Base-by-base conservation (phyloP, 2,797 vertebrate genomes). In the Acipenser oxyrinchus region DNA sequence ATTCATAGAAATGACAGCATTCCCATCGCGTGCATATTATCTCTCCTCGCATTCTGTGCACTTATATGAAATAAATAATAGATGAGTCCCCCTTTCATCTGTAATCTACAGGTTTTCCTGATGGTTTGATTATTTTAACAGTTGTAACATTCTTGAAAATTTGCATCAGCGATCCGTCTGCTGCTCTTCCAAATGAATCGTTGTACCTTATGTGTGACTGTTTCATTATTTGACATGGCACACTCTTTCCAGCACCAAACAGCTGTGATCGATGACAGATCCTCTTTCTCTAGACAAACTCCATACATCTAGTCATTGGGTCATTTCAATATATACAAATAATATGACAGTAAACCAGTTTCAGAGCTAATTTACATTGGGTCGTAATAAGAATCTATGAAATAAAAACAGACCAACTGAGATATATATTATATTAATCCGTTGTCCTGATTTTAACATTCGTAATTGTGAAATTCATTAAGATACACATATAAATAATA, bases 31-130 rank as follows among this genome's bases (percentile, higher is more conserved):
- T 37, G 37, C 5, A 37, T 37, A 37, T 37, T 37, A 37, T 37
- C 37, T 37, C 37, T 37, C 37, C 37, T 37, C 37, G 37, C 37
- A 37, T 37, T 4, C 3, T 37, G 37, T 37, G 5, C 37, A 37
- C 37, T 37, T 86, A 84, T 85, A 84, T 87, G 88, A 78, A 63
- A 75, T 7, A 87, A 82, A 83, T 86, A 84, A 85, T 18, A 71
- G 76, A 81, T 75, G 82, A 86, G 80, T 74, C 81, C 78, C 80
- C 37, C 5, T 37, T 37, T 37, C 37, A 37, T 37, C 5, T 37
- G 37, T 66, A 49, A 69, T 69, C 71, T 73, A 75, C 73, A 68
- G 77, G 73, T 69, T 75, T 72, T 64, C 70, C 66, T 69, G 72
- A 66, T 70, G 77, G 77, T 78, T 74, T 74, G 75, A 73, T 73